Evolutionary conservation across 1,140 invertebrate species (phyloP), one percentile per base, ranked within the genome.

Genomic region (Drosophila sturtevanti): DNA sequence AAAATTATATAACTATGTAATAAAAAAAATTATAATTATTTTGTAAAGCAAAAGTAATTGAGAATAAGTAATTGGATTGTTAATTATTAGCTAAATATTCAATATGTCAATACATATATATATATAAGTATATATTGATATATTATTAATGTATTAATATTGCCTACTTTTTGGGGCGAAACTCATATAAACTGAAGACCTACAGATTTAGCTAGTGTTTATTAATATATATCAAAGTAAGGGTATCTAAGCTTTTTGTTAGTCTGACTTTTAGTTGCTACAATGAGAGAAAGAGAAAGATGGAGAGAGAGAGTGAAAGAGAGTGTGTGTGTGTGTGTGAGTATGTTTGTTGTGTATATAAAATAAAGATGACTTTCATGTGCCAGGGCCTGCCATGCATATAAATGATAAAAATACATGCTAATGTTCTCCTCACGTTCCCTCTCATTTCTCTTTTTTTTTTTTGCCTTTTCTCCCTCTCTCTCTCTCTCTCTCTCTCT

Each of bases 391-490:
- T 85, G 81, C 82, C 81, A 78, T 87, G 81, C 81, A 86, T 86
- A 86, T 82, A 86, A 86, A 86, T 86, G 81, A 86, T 86, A 81
- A 78, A 86, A 87, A 87, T 87, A 78, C 74, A 85, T 81, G 82
- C 78, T 85, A 78, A 86, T 75, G 81, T 66, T 48, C 16, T 10
- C 6, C 6, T 41, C n/a, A 41, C 38, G 14, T 41, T 63, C 51
- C 18, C 56, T 60, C 34, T 51, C 27, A 31, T 31, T 31, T 31
- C 27, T 24, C 22, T 24, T 24, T 4, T 24, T 24, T 24, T 24
- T n/a, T 41, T 22, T 55, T 31, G 18, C 34, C 6, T 9, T 18
- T 14, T 48, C 41, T 48, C 2, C 21, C 16, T 1, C 35, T 58
- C 48, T 48, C 51, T 63, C 34, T 67, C 9, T 12, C 22, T 64